Conservation (phyloP, 2,113 vertebrate genomes). For the Galemys pyrenaicus region DNA sequence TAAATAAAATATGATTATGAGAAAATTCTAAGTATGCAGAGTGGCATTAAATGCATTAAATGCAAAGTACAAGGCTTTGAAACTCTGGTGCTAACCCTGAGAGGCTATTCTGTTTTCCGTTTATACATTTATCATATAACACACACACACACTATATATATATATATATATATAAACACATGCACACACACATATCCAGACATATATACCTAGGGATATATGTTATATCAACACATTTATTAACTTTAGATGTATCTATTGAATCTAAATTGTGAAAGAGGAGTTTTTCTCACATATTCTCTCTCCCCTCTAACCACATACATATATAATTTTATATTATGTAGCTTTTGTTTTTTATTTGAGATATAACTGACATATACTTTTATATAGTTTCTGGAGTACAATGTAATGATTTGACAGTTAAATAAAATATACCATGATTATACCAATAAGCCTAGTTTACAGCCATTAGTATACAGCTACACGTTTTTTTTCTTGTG, state of each 20-base stretch:
- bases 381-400: background rate
- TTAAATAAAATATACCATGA: background rate
- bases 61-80: background rate
- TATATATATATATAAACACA: background rate
- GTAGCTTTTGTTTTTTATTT: background rate
- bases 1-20: conserved; percentile 9
- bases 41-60: background rate
- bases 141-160: background rate
- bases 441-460: background rate
- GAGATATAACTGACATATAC: background rate
- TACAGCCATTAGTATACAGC: background rate
- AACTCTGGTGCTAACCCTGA: background rate
- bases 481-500: background rate
- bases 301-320: background rate
- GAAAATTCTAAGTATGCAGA: background rate
- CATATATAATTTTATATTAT: background rate
- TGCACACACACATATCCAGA: background rate
- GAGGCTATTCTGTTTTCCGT: background rate
- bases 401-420: background rate
- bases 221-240: background rate
- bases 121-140: background rate
- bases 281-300: background rate
- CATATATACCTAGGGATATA: background rate
- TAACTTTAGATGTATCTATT: background rate
- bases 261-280: background rate